These are phyloP conservation scores for Olivierus martensii DNA, from an alignment of 1,140 invertebrate species.

Conservation along the genomic window DNA sequence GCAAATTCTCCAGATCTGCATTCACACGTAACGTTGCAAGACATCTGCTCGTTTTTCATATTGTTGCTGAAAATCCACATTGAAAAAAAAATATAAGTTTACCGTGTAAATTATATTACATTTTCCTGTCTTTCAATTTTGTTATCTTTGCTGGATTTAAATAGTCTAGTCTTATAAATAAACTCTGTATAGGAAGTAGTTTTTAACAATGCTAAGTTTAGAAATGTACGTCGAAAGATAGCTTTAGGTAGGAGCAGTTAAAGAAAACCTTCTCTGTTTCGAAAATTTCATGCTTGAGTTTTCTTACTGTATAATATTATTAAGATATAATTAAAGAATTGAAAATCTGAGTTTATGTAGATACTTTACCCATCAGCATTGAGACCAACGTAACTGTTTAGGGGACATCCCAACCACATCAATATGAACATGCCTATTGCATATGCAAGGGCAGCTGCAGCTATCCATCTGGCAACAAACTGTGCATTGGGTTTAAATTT, in stretches of 20 bases:
- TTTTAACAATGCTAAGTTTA: no score
- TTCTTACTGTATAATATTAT: neutral
- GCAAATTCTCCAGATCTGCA: conserved; percentile 61
- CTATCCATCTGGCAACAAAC: conserved; percentile 80
- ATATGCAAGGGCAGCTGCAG: conserved; percentile 71
- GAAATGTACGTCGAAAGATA: no score
- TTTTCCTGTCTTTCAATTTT: no score
- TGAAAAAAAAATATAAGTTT: no score
- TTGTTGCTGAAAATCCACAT: neutral
- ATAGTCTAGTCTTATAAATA: no score
- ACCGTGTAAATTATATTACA: no score
- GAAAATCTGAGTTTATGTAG: neutral
- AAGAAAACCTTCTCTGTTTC: no score
- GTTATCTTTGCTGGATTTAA: no score
- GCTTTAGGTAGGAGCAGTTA: no score
- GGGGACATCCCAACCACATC: conserved; percentile 78
- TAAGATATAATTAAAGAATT: neutral
- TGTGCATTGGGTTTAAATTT: conserved; percentile 64
- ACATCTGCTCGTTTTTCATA: neutral
- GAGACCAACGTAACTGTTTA: conserved; percentile 62
- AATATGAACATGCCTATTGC: conserved; percentile 69
- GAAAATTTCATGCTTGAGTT: no score
- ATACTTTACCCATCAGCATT: conserved; percentile 23
- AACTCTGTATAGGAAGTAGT: no score
- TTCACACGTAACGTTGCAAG: conserved; percentile 13